A percentile compares a stretch with the other conserved stretches of the same genome.
phyloP scores from a whole-genome alignment of 2,888 invertebrate species.

The Drosophila gaucha region DNA sequence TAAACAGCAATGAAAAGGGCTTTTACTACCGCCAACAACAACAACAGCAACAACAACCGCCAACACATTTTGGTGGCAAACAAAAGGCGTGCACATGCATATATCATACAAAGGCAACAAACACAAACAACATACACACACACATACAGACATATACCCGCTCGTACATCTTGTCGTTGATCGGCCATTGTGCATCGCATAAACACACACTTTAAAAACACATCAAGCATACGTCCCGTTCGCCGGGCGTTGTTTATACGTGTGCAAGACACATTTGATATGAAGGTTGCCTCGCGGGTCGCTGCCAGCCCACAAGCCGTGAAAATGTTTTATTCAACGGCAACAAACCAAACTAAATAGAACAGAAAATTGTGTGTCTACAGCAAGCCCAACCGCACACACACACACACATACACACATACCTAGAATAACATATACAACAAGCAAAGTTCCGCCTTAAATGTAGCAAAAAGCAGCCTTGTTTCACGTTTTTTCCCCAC shows the following conservation, averaged over 20 bases:
- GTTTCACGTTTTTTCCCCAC: constrained; percentile 33
- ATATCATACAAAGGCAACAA: constrained; percentile 44
- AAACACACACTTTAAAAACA: constrained; percentile 80
- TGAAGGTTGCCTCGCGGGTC: constrained; percentile 77
- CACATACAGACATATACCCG: constrained; percentile 6
- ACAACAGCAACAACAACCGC: neutral
- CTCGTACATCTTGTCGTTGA: constrained; percentile 34
- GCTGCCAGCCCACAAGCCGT: constrained; percentile 71
- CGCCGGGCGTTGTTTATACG: constrained; percentile 46
- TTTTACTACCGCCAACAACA: constrained; percentile 52
- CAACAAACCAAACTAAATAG: constrained; percentile 81
- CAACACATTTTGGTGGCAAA: constrained; percentile 50
- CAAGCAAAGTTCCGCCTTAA: constrained; percentile 38
- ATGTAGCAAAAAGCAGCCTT: constrained; percentile 39
- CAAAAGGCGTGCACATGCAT: constrained; percentile 69
- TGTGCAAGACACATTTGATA: constrained; percentile 69
- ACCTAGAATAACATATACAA: constrained; percentile 24
- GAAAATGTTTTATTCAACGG: constrained; percentile 82
- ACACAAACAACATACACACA: constrained; percentile 16
- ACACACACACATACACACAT: constrained; percentile 24
- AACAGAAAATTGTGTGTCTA: constrained; percentile 75
- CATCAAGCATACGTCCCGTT: constrained; percentile 75
- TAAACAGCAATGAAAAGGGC: constrained; percentile 78
- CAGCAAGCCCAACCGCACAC: constrained; percentile 32
- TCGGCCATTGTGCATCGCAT: constrained; percentile 72